Percentiles rank a stretch among this genome's conserved stretches.
These are phyloP conservation scores for Prosapia bicincta DNA, from an alignment of 2,888 invertebrate species.

Conservation along the genomic window DNA sequence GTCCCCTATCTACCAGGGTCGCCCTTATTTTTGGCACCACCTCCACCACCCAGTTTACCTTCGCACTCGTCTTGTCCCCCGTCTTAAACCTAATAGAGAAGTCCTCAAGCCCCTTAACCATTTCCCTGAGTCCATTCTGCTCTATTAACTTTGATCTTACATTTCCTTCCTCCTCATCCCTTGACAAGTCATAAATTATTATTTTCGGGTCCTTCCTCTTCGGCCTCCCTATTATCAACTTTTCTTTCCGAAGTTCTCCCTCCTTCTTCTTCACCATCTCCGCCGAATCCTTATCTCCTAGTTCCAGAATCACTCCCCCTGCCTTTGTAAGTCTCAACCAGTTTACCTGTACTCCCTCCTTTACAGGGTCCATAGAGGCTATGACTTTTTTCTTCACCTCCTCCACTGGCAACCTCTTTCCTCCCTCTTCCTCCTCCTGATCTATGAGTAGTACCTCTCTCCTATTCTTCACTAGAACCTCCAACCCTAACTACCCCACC, in stretches of 20 bases:
- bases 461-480: background rate
- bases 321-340: background rate
- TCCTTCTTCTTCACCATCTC: background rate
- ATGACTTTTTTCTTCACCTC: background rate
- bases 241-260: background rate
- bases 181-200: background rate
- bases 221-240: background rate
- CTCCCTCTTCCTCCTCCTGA: background rate
- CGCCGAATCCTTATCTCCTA: background rate
- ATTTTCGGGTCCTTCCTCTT: background rate
- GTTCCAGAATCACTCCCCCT: background rate
- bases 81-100: background rate
- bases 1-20: background rate
- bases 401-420: background rate
- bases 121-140: background rate
- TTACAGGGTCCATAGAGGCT: background rate
- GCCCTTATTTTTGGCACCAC: background rate
- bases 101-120: background rate
- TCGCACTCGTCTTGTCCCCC: background rate
- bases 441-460: background rate
- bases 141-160: background rate
- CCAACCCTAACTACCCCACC: background rate
- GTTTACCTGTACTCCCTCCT: background rate
- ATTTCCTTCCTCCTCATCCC: background rate
- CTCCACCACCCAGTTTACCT: background rate